phyloP scores from a whole-genome alignment of 2,888 invertebrate genomes.

The Embidobia sp. region DNA sequence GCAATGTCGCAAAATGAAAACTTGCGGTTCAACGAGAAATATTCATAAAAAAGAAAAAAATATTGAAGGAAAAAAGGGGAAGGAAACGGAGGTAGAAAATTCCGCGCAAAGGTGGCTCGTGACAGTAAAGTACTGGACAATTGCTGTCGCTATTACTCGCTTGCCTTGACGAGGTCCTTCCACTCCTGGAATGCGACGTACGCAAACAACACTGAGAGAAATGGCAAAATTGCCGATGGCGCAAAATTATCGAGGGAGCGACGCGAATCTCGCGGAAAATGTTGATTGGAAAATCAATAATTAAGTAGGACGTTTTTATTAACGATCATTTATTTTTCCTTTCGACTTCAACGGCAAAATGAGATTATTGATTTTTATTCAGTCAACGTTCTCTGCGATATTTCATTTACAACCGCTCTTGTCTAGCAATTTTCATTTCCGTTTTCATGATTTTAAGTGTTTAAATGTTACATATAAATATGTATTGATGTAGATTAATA shows the following conservation, averaged over 20 bases:
- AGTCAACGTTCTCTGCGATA: background rate
- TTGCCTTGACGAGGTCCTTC: slow-evolving; percentile 65
- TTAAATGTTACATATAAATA: no score
- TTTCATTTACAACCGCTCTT: no score
- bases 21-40: no score
- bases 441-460: no score
- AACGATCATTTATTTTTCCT: background rate
- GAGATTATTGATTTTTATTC: no score
- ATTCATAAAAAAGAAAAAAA: no score
- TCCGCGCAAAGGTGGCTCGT: slow-evolving; percentile 40
- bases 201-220: slow-evolving; percentile 53
- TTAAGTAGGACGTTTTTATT: slow-evolving; percentile 22
- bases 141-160: slow-evolving; percentile 56
- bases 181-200: slow-evolving; percentile 60
- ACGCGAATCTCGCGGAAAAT: slow-evolving; percentile 23
- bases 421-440: no score
- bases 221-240: slow-evolving; percentile 47
- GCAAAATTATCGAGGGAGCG: slow-evolving; percentile 33
- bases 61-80: no score
- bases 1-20: no score
- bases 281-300: slow-evolving; percentile 45
- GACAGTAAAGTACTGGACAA: slow-evolving; percentile 56
- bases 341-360: no score
- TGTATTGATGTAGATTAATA: no score
- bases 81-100: slow-evolving; percentile 55